phyloP scores from a whole-genome alignment of 2,797 vertebrate genomes.

The Acanthornis magna region DNA sequence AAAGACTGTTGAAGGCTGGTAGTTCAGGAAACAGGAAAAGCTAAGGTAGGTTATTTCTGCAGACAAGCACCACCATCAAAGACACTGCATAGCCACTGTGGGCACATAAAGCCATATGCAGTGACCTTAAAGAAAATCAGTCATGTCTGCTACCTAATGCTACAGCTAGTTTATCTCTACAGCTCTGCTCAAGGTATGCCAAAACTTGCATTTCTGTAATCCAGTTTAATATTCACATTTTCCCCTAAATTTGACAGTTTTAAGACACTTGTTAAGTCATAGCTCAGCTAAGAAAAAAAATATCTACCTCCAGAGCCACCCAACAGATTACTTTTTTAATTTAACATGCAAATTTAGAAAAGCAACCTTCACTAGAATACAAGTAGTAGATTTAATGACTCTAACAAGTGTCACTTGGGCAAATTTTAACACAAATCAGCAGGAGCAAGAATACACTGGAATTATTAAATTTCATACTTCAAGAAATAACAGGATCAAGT shows the following conservation, averaged over 20 bases:
- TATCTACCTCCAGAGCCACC: neutral
- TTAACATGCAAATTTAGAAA: constrained; percentile 41
- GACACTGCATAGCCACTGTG: neutral
- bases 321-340: neutral
- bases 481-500: constrained; percentile 19
- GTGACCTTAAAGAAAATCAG: neutral
- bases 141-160: too few relatives aligned
- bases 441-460: neutral
- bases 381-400: neutral
- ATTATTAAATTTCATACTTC: neutral
- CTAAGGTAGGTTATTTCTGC: neutral
- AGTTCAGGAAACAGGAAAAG: neutral
- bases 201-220: neutral
- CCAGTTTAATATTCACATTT: neutral
- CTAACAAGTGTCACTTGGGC: neutral
- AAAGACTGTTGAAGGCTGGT: neutral
- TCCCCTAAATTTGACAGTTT: constrained; percentile 22
- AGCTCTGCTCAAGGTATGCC: neutral
- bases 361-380: constrained; percentile 17
- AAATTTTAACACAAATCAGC: neutral
- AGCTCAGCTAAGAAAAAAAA: neutral
- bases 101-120: neutral
- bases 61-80: neutral
- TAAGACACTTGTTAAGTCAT: constrained; percentile 21
- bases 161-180: neutral